A percentile compares a stretch with the other conserved stretches of the same genome.
Conservation (phyloP, 2,888 invertebrate genomes). For the Drosophila meridionalis region DNA sequence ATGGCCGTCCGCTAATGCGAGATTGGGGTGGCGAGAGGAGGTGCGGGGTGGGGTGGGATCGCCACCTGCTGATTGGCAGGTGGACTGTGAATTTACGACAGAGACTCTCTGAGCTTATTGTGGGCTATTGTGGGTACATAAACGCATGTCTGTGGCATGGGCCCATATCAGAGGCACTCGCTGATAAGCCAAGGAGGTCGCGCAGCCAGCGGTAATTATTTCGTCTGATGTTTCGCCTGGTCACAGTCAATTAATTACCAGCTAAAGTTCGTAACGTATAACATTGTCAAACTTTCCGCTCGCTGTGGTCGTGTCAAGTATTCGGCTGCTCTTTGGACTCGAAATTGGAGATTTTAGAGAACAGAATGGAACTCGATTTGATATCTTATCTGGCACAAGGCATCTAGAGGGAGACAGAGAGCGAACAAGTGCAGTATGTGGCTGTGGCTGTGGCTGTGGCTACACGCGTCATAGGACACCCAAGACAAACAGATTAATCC, state of each 20-base stretch:
- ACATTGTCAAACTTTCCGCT: conserved; percentile 13
- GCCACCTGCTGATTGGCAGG: neutral
- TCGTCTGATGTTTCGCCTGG: conserved; percentile 21
- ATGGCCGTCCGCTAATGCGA: neutral
- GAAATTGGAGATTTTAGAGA: neutral
- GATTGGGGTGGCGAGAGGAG: neutral
- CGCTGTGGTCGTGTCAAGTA: conserved; percentile 4
- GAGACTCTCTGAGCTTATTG: conserved; percentile 24
- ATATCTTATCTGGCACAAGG: conserved; percentile 27
- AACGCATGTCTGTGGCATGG: neutral
- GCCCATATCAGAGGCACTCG: conserved; percentile 10
- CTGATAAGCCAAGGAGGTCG: conserved; percentile 40
- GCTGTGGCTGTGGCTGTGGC: neutral
- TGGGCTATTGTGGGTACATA: neutral
- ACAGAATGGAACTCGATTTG: neutral
- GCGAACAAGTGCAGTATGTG: conserved; percentile 5
- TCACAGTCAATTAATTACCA: conserved; percentile 27
- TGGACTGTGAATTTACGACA: conserved; percentile 32
- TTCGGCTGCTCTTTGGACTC: conserved; percentile 7
- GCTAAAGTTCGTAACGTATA: conserved; percentile 12
- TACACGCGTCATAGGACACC: conserved; percentile 9
- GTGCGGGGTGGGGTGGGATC: neutral
- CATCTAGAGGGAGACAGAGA: neutral
- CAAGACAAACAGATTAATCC: conserved; percentile 3
- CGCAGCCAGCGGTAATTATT: conserved; percentile 11